phyloP scores from a whole-genome alignment of 2,797 vertebrate genomes.

The Lutra lutra region DNA sequence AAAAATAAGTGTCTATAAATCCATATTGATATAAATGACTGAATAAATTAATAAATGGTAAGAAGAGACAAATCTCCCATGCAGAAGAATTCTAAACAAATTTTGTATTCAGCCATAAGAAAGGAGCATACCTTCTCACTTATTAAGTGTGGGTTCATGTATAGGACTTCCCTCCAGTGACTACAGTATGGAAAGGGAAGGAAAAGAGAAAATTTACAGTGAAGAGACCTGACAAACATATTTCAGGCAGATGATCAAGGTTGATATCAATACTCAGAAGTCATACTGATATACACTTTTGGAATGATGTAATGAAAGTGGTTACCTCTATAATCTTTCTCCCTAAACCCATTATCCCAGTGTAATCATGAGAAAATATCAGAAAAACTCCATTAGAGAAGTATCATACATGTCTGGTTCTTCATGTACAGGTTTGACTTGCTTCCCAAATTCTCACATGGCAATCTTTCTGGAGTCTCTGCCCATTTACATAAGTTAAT shows the following conservation, averaged over 20 bases:
- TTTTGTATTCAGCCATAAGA: not conserved
- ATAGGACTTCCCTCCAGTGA: not conserved
- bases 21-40: not conserved
- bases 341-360: not conserved
- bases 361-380: not conserved
- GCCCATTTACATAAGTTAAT: not conserved
- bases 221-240: not conserved
- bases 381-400: not conserved
- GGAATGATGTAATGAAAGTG: not conserved
- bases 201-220: not conserved
- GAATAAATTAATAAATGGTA: not conserved
- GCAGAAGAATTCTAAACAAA: not conserved
- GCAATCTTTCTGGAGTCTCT: not conserved
- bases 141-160: not conserved
- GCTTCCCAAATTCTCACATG: not conserved
- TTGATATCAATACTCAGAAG: not conserved
- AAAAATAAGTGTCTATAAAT: not conserved
- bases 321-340: not conserved
- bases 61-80: not conserved
- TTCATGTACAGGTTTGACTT: not conserved
- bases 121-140: not conserved
- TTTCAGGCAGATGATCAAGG: not conserved
- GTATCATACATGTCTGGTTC: no score
- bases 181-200: not conserved
- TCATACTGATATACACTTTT: not conserved